Evolutionary conservation across 2,888 invertebrate genomes (phyloP), one percentile per base, ranked within the genome.

Genomic region (Drosophila kuntzei): DNA sequence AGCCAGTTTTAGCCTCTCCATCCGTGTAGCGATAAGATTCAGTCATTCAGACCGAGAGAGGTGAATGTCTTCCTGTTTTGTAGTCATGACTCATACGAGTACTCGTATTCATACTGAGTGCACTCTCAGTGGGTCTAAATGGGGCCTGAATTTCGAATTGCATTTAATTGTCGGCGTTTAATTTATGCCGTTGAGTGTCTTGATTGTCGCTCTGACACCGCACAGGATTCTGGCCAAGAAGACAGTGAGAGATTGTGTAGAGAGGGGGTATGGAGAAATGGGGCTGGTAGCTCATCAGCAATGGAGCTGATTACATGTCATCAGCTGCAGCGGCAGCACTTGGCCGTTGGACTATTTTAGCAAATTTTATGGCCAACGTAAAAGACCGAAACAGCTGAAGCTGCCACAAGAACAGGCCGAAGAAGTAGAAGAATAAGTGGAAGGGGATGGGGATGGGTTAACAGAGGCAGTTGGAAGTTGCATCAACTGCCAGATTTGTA

Each of bases 141-240:
- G 60, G 61, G 54, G 39, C 54, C 61, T 65, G 59, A 62, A 71
- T 65, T 78, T 55, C 69, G 69, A 79, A 72, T 72, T 79, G 79
- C 78, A 76, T 79, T 79, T 79, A 79, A 79, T 76, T 79, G 76
- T 57, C 55, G 60, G 43, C 76, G 53, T 72, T 79, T 79, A 79
- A 76, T 79, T 76, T 63, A 67, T 69, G 68, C 66, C 58, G 64
- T 66, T 49, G 63, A 76, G 58, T 77, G 75, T 54, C 75, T 77
- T 74, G 71, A 76, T 76, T 76, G 77, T 68, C 44, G 68, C 44
- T 12, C 51, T 18, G 51, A 20, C 27, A n/a, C 44, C 20, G 29
- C 53, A 53, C 51, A 49, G 36, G 55, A 43, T 34, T n/a, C 12
- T 22, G 51, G 20, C 32, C 11, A 29, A 22, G 32, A n/a, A 12